phyloP scores from a whole-genome alignment of 2,113 vertebrate species.

The Scytalopus superciliaris region DNA sequence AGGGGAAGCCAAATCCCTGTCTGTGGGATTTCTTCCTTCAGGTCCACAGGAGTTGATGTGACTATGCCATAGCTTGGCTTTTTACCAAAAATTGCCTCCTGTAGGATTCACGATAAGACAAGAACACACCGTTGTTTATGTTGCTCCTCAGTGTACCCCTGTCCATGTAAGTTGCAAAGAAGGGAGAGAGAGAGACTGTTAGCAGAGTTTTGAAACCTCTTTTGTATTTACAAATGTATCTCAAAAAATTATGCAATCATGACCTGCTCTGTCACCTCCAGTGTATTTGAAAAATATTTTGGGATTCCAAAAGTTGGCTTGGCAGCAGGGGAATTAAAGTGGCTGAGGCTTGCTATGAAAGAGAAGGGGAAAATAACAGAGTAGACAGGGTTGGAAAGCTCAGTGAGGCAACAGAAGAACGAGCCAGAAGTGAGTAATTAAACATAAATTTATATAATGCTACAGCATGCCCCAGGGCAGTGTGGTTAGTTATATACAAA shows the following conservation, averaged over 20 bases:
- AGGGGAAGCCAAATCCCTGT: background rate
- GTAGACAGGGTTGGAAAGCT: background rate
- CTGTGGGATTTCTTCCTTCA: background rate
- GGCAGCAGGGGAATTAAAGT: background rate
- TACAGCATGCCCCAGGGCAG: background rate
- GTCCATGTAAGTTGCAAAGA: background rate
- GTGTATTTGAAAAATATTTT: background rate
- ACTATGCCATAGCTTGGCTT: background rate
- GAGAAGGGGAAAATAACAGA: background rate
- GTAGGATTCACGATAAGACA: background rate
- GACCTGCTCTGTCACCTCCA: background rate
- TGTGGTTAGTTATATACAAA: background rate
- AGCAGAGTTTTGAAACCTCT: background rate
- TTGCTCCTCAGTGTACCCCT: background rate
- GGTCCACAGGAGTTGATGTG: background rate
- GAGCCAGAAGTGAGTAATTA: background rate
- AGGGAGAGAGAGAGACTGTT: background rate
- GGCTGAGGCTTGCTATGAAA: background rate
- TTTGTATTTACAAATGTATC: background rate
- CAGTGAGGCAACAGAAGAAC: background rate
- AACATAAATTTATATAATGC: background rate
- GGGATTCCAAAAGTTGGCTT: background rate
- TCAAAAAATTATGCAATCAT: background rate
- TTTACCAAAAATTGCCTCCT: background rate
- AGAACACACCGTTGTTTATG: background rate